These are phyloP conservation scores for Caenorhabditis sp. DNA, from an alignment of 2,888 invertebrate genomes.

Conservation along the genomic window DNA sequence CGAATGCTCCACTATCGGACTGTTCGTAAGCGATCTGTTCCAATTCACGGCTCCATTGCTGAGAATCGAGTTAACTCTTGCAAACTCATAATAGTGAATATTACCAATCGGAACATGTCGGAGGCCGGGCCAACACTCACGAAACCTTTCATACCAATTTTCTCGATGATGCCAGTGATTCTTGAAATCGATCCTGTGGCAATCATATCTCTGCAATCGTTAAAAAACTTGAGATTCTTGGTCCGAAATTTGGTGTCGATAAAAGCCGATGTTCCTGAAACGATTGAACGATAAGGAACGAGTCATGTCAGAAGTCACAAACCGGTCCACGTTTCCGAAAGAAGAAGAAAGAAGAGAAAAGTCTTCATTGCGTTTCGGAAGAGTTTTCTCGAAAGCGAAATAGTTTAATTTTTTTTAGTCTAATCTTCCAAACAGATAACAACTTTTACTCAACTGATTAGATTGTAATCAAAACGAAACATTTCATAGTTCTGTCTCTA, in stretches of 20 bases:
- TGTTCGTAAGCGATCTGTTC: not conserved
- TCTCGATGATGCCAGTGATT: not conserved
- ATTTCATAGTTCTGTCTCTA: too few relatives aligned
- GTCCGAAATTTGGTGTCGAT: not conserved
- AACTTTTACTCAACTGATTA: too few relatives aligned
- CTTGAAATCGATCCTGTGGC: not conserved
- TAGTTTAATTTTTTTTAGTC: too few relatives aligned
- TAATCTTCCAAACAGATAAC: too few relatives aligned
- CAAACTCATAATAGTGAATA: too few relatives aligned
- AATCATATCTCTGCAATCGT: not conserved
- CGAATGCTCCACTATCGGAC: not conserved
- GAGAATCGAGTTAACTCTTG: too few relatives aligned
- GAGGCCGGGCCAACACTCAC: not conserved
- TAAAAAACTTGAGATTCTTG: not conserved
- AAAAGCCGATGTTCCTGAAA: not conserved
- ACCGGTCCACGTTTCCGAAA: not conserved
- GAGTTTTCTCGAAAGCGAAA: too few relatives aligned
- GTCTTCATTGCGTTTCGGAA: too few relatives aligned
- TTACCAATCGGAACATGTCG: constrained; percentile 1
- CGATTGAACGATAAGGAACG: not conserved
- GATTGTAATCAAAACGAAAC: too few relatives aligned
- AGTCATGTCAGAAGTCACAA: too few relatives aligned
- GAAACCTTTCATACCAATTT: not conserved
- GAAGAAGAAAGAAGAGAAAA: not conserved
- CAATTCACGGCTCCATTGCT: constrained; percentile 1